A percentile compares a stretch with the other conserved stretches of the same genome.
These are phyloP conservation scores for Ardeotis arabs DNA, from an alignment of 2,113 vertebrate genomes.

Conservation along the genomic window DNA sequence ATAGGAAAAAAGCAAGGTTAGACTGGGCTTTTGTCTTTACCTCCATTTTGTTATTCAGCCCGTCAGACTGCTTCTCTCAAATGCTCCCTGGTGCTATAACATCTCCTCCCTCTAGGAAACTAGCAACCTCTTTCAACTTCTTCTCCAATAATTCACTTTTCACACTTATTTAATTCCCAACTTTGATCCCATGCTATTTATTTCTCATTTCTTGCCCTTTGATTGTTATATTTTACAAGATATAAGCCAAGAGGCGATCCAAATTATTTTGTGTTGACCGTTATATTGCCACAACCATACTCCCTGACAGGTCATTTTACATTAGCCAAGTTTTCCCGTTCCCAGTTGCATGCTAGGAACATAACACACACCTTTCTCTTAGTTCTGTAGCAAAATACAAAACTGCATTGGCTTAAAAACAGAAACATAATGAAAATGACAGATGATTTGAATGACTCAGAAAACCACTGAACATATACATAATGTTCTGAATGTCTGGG, in stretches of 20 bases:
- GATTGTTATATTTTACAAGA: background rate
- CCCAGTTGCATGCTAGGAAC: background rate
- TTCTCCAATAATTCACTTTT: too few species aligned
- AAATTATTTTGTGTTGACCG: background rate
- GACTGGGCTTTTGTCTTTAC: too few species aligned
- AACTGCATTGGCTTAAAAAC: background rate
- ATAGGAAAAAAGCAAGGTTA: too few species aligned
- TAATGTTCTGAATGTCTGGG: background rate
- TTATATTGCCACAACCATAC: background rate
- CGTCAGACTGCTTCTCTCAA: too few species aligned
- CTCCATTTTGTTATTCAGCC: too few species aligned
- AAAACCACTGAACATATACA: background rate
- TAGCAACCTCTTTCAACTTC: too few species aligned
- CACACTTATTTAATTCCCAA: too few species aligned
- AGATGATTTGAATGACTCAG: background rate
- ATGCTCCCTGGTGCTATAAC: too few species aligned
- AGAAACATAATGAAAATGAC: background rate
- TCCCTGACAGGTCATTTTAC: background rate
- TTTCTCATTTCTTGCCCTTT: background rate
- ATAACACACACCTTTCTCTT: background rate
- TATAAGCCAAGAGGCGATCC: background rate
- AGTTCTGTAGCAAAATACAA: background rate
- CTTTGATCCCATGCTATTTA: background rate
- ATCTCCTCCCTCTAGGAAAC: too few species aligned
- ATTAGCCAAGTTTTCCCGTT: background rate